A percentile compares a stretch with the other conserved stretches of the same genome.
These are phyloP conservation scores for Phenacoccus solenopsis DNA, from an alignment of 1,140 invertebrate species.

Conservation along the genomic window DNA sequence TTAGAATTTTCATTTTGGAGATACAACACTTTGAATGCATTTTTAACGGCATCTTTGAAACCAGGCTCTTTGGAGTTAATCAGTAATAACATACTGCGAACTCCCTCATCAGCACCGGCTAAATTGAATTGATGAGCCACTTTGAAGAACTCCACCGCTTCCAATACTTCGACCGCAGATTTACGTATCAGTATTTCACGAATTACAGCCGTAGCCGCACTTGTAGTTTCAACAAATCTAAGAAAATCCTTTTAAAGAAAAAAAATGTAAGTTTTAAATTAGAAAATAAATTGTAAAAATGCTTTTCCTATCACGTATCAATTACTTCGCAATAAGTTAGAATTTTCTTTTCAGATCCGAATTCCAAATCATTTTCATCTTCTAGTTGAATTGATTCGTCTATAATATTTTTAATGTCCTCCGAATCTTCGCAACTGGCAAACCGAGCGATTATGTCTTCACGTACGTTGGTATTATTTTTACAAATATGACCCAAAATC, in stretches of 20 bases:
- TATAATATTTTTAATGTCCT: background rate
- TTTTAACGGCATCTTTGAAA: constrained; percentile 47
- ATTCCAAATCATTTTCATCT: background rate
- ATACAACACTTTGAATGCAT: constrained; percentile 51
- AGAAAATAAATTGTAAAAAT: background rate
- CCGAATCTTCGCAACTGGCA: background rate
- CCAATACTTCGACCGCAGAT: constrained; percentile 55
- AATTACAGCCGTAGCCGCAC: constrained; percentile 21
- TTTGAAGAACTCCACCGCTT: constrained; percentile 74
- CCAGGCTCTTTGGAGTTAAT: constrained; percentile 54
- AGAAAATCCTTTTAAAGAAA: constrained; percentile 24
- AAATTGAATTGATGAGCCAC: constrained; percentile 65
- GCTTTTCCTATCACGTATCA: background rate
- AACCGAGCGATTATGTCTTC: background rate
- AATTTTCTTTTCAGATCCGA: background rate
- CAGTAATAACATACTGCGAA: constrained; percentile 61
- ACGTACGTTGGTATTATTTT: background rate
- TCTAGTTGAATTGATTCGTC: background rate
- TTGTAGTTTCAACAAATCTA: constrained; percentile 24
- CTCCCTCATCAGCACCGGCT: constrained; percentile 50
- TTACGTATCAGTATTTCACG: constrained; percentile 23
- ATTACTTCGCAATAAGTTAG: background rate
- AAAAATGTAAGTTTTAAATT: background rate
- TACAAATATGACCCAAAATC: background rate
- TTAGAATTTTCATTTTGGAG: constrained; percentile 29